Conservation (phyloP, 2,113 vertebrate species). For the Eleginops maclovinus region DNA sequence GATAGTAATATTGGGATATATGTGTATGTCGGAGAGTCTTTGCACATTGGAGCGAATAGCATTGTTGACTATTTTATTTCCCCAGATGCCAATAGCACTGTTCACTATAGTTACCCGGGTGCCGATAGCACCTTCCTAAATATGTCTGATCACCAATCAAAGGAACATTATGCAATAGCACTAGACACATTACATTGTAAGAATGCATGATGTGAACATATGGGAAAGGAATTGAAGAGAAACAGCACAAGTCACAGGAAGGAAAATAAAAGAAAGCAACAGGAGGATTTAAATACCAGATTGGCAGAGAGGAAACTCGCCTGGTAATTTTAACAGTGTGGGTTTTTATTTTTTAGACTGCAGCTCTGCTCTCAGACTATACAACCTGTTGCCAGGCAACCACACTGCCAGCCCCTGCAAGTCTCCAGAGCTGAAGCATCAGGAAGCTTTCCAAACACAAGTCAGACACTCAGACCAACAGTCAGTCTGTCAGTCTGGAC, state of each 20-base stretch:
- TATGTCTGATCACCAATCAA: too few species aligned
- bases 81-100: too few species aligned
- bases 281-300: slow-evolving; percentile 7
- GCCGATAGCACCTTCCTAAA: too few species aligned
- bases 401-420: slow-evolving; percentile 32
- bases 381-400: slow-evolving; percentile 72
- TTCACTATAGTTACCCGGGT: too few species aligned
- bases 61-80: too few species aligned
- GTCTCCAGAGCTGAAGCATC: slow-evolving; percentile 29
- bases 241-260: background rate
- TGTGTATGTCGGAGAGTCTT: too few species aligned
- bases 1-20: background rate
- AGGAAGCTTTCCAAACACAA: slow-evolving; percentile 45
- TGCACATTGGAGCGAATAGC: too few species aligned
- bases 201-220: background rate
- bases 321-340: slow-evolving; percentile 17
- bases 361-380: slow-evolving; percentile 50
- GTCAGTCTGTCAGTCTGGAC: slow-evolving; percentile 10
- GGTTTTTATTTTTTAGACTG: slow-evolving; percentile 49
- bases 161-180: too few species aligned
- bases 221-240: background rate
- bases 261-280: background rate
- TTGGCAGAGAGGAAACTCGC: slow-evolving; percentile 29
- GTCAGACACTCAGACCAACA: slow-evolving; percentile 15
- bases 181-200: too few species aligned